Percentiles rank a stretch among this genome's conserved stretches.
Conservation (phyloP, 1,140 invertebrate genomes). For the Hyposmocoma kahamanoa region DNA sequence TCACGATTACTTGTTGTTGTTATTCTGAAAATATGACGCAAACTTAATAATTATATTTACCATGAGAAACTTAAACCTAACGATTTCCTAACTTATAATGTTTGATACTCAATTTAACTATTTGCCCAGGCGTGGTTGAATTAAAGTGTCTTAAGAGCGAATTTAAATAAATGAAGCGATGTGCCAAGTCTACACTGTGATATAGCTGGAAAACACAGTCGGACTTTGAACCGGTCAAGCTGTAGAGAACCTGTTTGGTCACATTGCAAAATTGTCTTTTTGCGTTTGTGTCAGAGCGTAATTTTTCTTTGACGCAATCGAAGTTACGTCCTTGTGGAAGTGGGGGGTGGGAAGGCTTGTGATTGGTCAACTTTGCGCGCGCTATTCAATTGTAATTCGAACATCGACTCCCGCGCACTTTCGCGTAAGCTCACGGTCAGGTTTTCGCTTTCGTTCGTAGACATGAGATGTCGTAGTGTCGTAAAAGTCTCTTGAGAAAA, state of each 20-base stretch:
- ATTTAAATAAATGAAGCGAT: too few species aligned
- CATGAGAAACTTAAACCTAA: too few species aligned
- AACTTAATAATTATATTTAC: too few species aligned
- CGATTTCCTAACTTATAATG: too few species aligned
- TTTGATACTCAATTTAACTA: too few species aligned
- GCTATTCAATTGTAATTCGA: constrained; percentile 52
- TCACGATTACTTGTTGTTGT: too few species aligned
- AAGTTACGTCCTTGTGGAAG: constrained; percentile 44
- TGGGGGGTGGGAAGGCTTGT: constrained; percentile 28
- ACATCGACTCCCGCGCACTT: constrained; percentile 46
- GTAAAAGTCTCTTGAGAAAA: constrained; percentile 12
- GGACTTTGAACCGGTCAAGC: constrained; percentile 13
- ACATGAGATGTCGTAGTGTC: constrained; percentile 36
- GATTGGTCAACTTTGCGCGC: constrained; percentile 42
- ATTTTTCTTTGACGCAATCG: constrained; percentile 28
- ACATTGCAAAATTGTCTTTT: constrained; percentile 30
- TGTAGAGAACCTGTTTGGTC: neutral
- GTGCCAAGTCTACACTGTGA: too few species aligned
- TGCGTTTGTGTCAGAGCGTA: constrained; percentile 26
- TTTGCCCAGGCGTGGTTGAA: too few species aligned
- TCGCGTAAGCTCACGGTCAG: constrained; percentile 37
- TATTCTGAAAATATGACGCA: too few species aligned
- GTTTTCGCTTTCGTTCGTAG: constrained; percentile 52
- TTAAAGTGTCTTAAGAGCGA: too few species aligned
- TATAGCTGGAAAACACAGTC: constrained; percentile 14